A percentile compares a stretch with the other conserved stretches of the same genome.
phyloP scores from a whole-genome alignment of 2,113 vertebrate genomes.

The Lophotis ruficrista region DNA sequence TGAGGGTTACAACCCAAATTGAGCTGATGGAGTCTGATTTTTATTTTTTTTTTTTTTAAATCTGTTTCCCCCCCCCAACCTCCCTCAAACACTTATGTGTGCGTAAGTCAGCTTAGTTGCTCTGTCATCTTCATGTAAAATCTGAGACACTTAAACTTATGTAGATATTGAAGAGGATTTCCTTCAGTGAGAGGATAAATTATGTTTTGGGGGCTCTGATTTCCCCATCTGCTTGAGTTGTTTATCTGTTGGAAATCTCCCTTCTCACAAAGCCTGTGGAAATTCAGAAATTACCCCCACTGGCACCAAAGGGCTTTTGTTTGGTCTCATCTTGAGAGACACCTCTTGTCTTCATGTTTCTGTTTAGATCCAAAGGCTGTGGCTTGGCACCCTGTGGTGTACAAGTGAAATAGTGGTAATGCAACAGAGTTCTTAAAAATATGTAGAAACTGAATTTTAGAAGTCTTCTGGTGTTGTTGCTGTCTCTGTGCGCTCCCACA shows the following conservation, averaged over 20 bases:
- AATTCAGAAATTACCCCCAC: neutral
- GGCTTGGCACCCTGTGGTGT: neutral
- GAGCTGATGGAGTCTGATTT: neutral
- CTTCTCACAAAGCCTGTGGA: neutral
- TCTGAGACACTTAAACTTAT: neutral
- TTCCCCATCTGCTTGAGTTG: neutral
- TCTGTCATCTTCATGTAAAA: neutral
- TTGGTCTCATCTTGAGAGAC: neutral
- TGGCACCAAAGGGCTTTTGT: neutral
- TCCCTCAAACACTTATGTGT: neutral
- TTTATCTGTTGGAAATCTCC: fast-evolving
- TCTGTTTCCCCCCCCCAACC: no score
- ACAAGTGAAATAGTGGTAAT: neutral
- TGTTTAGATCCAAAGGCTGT: neutral
- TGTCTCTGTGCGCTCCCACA: neutral
- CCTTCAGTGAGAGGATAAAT: neutral
- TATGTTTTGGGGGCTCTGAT: neutral
- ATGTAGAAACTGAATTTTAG: neutral
- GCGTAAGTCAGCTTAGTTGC: neutral
- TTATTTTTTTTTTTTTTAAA: neutral
- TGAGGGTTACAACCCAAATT: neutral
- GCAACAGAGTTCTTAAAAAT: neutral
- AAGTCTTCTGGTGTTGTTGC: neutral
- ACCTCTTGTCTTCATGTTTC: neutral
- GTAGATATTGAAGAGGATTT: neutral